Evolutionary conservation across 2,888 invertebrate genomes (phyloP).

Genomic region (Orthonychiurus folsomi): DNA sequence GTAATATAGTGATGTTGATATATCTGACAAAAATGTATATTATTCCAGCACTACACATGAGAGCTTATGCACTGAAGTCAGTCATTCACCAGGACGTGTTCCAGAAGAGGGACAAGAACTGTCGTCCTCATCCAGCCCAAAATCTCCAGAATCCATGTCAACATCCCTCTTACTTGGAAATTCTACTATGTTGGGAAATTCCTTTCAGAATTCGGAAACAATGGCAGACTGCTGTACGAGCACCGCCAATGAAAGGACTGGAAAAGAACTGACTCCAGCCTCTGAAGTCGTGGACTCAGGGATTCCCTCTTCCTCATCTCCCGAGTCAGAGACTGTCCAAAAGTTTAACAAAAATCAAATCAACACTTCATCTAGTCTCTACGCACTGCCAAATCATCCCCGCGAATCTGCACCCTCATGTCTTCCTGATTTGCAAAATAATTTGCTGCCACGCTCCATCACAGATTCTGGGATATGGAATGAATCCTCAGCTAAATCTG

Average conservation of each 20-base stretch:
- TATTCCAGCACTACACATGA: constrained; percentile 37
- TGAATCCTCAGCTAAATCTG: background rate
- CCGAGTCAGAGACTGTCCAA: background rate
- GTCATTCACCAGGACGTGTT: constrained; percentile 18
- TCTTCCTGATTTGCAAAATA: constrained; percentile 1
- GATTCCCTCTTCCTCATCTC: background rate
- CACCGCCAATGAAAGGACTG: no score
- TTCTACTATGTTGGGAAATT: background rate
- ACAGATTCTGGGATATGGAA: background rate
- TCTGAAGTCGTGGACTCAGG: background rate
- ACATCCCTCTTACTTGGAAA: background rate
- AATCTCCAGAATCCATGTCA: background rate
- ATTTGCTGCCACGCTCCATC: background rate
- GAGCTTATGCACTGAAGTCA: constrained; percentile 25
- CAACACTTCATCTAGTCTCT: constrained; percentile 35
- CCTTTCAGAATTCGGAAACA: background rate
- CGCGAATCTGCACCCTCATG: background rate
- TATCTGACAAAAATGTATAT: background rate
- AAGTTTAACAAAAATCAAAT: background rate
- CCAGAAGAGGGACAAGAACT: constrained; percentile 23
- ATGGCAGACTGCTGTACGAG: no score
- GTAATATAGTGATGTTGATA: no score
- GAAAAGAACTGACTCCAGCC: no score
- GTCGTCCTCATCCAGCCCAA: background rate
- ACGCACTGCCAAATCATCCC: constrained; percentile 30